Conservation (phyloP, 1,140 invertebrate genomes). For the Hyposmocoma kahamanoa region DNA sequence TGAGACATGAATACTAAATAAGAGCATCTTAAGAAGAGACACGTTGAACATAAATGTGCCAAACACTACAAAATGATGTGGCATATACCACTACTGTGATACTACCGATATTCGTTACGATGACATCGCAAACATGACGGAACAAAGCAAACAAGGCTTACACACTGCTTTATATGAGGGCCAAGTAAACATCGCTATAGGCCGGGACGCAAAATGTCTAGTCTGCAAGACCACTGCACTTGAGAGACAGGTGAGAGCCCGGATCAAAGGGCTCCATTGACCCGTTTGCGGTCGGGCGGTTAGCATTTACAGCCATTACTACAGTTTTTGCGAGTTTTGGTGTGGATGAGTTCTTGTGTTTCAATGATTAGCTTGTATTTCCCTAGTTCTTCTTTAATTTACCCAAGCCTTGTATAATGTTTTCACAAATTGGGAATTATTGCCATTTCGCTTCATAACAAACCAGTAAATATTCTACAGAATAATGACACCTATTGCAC, state of each 20-base stretch:
- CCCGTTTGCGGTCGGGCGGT: conserved; percentile 40
- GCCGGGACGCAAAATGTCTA: conserved; percentile 47
- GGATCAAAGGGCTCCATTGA: conserved; percentile 64
- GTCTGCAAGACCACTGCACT: conserved; percentile 46
- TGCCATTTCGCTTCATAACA: too few species aligned
- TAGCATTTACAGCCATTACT: conserved; percentile 19
- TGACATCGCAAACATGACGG: neutral
- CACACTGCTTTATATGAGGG: neutral
- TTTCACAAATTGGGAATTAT: too few species aligned
- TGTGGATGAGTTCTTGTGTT: neutral
- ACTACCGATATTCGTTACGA: too few species aligned
- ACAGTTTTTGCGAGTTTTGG: conserved; percentile 5
- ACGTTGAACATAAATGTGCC: too few species aligned
- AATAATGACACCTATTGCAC: too few species aligned
- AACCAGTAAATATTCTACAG: too few species aligned
- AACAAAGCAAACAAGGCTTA: neutral
- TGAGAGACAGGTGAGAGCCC: conserved; percentile 46
- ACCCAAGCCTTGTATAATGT: neutral
- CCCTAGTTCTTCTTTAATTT: too few species aligned
- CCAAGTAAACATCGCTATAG: conserved; percentile 40
- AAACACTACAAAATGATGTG: too few species aligned
- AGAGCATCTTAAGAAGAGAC: too few species aligned
- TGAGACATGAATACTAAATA: too few species aligned
- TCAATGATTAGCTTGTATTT: too few species aligned
- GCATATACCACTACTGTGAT: too few species aligned